Evolutionary conservation across 2,888 invertebrate genomes (phyloP), one percentile per base, ranked within the genome.

Genomic region (Drosophila fungiperda): DNA sequence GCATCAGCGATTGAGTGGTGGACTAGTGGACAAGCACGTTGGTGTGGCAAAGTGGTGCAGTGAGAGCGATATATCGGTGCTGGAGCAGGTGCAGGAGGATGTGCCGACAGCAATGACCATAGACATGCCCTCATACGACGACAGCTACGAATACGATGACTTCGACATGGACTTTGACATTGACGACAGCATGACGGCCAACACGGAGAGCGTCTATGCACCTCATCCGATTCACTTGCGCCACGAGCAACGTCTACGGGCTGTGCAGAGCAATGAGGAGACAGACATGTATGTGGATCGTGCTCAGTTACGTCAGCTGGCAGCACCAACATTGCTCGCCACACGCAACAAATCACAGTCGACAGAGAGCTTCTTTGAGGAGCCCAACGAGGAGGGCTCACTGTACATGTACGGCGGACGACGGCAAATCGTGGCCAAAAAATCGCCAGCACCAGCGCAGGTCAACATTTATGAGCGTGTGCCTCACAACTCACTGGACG

Each of bases 291-390:
- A 87, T 57, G 73, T 76, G 61, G 90, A 90, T 62, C 84, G 89
- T 2, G 75, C 83, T 1, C 87, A 86, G 53, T 55, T 80, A 42
- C 80, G 90, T 15, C 87, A 90, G 49, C 40, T 86, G 69, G 73
- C 73, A 38, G 76, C 76, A 53, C 83, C 80, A 40, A 72, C 79
- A 0, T 68, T 83, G 71, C 79, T 73, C 29, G 74, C 76, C 54
- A 73, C 80, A 59, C 91, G 91, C 59, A 89, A 89, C 68, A 92
- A 92, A 76, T 93, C 93, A 20, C 90, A 91, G 68, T 93, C 93
- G 35, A 93, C 90, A 15, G 93, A 93, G 72, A 93, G 93, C 70
- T 93, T 93, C 81, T 93, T 93, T 66, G 92, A 92, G 82, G 91
- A 92, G 79, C 91, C 92, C 40, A 91, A 89, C 67, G 92, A 93